Conservation (phyloP, 2,888 invertebrate species). For the Drosophila pseudotalamancana region DNA sequence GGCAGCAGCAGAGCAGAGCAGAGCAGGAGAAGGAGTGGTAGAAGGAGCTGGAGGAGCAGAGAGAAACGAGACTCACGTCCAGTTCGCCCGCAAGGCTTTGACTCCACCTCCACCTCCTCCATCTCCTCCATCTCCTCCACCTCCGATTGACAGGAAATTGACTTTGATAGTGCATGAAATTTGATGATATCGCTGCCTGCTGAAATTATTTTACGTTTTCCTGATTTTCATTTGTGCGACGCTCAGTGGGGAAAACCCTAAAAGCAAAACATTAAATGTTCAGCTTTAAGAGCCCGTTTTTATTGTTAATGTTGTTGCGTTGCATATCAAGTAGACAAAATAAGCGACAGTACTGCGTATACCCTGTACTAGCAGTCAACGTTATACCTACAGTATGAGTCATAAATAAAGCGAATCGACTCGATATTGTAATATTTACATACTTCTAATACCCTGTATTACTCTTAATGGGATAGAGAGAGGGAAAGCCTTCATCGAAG, state of each 20-base stretch:
- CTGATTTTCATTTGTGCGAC: conserved; percentile 34
- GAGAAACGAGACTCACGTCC: conserved; percentile 27
- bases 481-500: too few species aligned
- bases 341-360: not conserved
- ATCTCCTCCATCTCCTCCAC: not conserved
- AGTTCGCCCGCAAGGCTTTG: conserved; percentile 1
- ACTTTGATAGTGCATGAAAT: conserved; percentile 80
- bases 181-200: conserved; percentile 67
- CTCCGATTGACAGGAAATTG: conserved; percentile 62
- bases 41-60: not conserved
- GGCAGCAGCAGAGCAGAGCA: conserved; percentile 19
- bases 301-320: not conserved
- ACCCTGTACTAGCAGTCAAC: too few species aligned
- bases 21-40: not conserved
- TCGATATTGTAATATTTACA: too few species aligned
- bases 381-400: too few species aligned
- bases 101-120: not conserved
- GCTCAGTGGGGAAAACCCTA: not conserved
- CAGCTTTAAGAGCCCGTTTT: not conserved
- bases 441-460: too few species aligned
- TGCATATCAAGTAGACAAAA: not conserved
- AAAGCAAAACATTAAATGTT: not conserved
- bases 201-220: conserved; percentile 57
- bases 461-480: too few species aligned
- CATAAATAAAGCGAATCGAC: too few species aligned